Percentiles rank a stretch among this genome's conserved stretches.
phyloP scores from a whole-genome alignment of 2,888 invertebrate species.

The Melanophora roralis region DNA sequence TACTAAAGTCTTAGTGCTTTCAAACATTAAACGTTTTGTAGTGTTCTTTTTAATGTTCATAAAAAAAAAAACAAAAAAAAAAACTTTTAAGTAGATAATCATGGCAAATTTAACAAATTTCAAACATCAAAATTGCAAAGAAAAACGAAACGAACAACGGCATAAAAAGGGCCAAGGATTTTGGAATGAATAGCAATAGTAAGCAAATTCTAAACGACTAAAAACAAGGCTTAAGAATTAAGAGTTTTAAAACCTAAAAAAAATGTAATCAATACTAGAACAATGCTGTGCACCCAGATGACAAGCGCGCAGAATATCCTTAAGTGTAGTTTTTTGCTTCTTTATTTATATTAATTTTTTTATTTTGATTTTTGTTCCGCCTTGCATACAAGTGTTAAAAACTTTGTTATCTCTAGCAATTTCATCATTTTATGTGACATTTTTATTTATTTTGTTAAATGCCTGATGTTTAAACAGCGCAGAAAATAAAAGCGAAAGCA shows the following conservation, averaged over 20 bases:
- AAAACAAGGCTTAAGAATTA: neutral
- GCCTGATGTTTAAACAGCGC: constrained; percentile 28
- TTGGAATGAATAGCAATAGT: neutral
- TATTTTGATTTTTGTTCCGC: neutral
- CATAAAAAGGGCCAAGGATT: constrained; percentile 35
- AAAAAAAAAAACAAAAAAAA: constrained; percentile 24
- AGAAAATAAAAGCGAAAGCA: neutral
- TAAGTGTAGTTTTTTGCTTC: too few species aligned
- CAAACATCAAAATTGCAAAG: constrained; percentile 9
- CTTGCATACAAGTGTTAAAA: neutral
- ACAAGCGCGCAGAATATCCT: too few species aligned
- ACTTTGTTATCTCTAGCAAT: constrained; percentile 19
- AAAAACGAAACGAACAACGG: neutral
- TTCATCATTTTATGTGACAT: constrained; percentile 53
- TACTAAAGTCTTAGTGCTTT: neutral
- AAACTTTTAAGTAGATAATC: constrained; percentile 37
- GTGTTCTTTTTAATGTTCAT: neutral
- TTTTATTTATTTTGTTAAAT: constrained; percentile 56
- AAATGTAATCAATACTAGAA: constrained; percentile 17
- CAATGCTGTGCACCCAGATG: neutral
- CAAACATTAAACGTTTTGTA: neutral
- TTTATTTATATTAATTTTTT: constrained; percentile 6
- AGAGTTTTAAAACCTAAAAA: neutral
- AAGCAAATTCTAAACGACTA: neutral
- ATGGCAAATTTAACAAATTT: constrained; percentile 50